Evolutionary conservation across 2,797 vertebrate genomes (phyloP).

Genomic region (Sebastes trivittatus): DNA sequence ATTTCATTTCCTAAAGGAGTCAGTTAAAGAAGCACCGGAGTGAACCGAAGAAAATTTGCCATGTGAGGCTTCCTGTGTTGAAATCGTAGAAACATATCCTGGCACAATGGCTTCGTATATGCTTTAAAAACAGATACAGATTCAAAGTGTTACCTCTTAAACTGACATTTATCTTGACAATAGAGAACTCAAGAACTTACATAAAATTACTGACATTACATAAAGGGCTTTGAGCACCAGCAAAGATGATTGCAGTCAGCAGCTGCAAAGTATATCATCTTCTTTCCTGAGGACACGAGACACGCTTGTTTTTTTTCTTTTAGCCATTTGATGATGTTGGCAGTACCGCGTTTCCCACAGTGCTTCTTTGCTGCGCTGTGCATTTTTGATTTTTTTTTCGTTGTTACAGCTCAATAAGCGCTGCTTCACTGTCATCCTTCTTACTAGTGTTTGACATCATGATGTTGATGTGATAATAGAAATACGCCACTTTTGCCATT

Average conservation of each 20-base stretch:
- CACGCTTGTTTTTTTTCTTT: neutral
- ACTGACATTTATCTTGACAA: neutral
- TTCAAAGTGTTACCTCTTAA: neutral
- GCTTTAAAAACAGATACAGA: neutral
- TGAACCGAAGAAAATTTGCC: neutral
- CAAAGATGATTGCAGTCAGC: neutral
- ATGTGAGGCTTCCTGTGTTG: neutral
- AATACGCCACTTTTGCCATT: neutral
- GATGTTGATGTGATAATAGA: slow-evolving; percentile 10
- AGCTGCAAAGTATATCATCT: neutral
- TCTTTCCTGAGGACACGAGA: slow-evolving; percentile 12
- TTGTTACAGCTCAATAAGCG: neutral
- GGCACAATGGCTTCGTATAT: neutral
- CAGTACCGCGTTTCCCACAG: slow-evolving; percentile 25
- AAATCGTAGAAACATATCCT: neutral
- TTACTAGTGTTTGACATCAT: neutral
- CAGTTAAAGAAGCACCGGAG: neutral
- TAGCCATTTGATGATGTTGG: slow-evolving; percentile 26
- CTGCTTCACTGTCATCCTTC: neutral
- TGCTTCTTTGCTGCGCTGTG: slow-evolving; percentile 34
- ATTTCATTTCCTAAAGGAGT: slow-evolving; percentile 37
- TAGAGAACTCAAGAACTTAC: neutral
- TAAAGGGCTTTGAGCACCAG: neutral
- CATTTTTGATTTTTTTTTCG: slow-evolving; percentile 16
- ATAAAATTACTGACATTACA: neutral